Conservation (phyloP, 2,888 invertebrate genomes). For the Megaustenia siamemsis region DNA sequence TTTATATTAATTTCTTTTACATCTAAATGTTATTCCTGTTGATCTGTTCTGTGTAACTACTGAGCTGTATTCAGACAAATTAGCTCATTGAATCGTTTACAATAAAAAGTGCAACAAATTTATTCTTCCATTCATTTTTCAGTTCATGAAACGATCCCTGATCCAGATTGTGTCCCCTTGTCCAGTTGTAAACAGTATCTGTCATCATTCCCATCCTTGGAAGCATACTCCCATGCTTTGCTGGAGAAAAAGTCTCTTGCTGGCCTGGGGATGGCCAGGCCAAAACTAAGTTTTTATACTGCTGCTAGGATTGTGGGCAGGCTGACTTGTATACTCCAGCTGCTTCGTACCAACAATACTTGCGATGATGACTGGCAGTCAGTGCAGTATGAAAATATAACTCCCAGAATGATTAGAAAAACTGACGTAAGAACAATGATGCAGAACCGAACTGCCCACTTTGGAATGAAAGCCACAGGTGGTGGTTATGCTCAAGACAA, state of each 20-base stretch:
- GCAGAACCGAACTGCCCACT: conserved; percentile 21
- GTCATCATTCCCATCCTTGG: conserved; percentile 50
- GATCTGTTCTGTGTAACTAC: not conserved
- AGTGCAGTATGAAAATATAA: not conserved
- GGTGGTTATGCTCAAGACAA: not conserved
- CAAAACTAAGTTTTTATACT: conserved; percentile 38
- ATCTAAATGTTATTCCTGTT: not conserved
- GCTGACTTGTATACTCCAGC: conserved; percentile 20
- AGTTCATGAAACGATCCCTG: conserved; percentile 5
- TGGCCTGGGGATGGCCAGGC: not conserved
- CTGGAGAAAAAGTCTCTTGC: conserved; percentile 31
- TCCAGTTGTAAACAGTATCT: conserved; percentile 38
- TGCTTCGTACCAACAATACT: not conserved
- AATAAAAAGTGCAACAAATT: not conserved
- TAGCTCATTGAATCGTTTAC: not conserved
- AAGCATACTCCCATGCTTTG: conserved; percentile 39
- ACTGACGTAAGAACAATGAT: not conserved
- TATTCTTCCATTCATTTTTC: not conserved
- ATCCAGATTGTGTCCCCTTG: conserved; percentile 46
- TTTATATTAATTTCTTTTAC: not conserved
- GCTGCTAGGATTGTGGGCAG: conserved; percentile 40
- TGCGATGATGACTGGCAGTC: not conserved
- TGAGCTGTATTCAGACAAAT: not conserved
- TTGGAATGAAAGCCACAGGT: conserved; percentile 32
- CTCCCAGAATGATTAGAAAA: not conserved